A percentile compares a stretch with the other conserved stretches of the same genome.
phyloP scores from a whole-genome alignment of 2,888 invertebrate species.

The Phragmatobia fuliginosa region DNA sequence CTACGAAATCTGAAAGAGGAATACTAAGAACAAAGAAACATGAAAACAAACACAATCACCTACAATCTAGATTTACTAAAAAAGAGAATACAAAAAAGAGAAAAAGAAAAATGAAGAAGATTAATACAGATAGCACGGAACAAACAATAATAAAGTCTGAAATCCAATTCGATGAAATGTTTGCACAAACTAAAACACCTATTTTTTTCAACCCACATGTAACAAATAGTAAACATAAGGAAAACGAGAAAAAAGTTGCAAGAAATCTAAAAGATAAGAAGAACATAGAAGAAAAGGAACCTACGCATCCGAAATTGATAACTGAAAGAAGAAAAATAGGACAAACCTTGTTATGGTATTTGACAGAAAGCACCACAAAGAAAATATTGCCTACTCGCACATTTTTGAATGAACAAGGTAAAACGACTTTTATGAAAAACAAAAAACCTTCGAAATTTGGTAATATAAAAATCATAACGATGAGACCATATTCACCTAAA shows the following conservation, averaged over 20 bases:
- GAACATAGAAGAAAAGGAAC: neutral
- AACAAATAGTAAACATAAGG: neutral
- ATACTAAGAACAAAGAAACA: neutral
- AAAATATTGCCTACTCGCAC: neutral
- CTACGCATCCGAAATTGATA: neutral
- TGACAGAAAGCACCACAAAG: neutral
- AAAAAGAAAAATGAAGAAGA: neutral
- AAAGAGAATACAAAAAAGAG: neutral
- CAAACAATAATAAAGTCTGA: neutral
- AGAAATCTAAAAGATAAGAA: neutral
- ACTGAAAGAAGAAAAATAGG: neutral
- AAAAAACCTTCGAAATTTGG: neutral
- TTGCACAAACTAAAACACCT: neutral
- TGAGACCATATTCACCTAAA: conserved; percentile 1
- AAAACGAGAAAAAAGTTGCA: neutral
- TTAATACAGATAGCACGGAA: neutral
- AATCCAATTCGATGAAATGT: neutral
- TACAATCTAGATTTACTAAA: neutral
- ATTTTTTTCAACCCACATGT: neutral
- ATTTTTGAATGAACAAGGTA: neutral
- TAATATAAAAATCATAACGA: conserved; percentile 2
- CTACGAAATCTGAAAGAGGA: neutral
- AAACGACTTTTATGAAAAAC: neutral
- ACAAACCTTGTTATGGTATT: neutral
- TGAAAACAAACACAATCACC: neutral